Percentiles rank a stretch among this genome's conserved stretches.
Evolutionary conservation across 1,140 invertebrate genomes (phyloP).

Genomic region (Lepeophtheirus salmonis): DNA sequence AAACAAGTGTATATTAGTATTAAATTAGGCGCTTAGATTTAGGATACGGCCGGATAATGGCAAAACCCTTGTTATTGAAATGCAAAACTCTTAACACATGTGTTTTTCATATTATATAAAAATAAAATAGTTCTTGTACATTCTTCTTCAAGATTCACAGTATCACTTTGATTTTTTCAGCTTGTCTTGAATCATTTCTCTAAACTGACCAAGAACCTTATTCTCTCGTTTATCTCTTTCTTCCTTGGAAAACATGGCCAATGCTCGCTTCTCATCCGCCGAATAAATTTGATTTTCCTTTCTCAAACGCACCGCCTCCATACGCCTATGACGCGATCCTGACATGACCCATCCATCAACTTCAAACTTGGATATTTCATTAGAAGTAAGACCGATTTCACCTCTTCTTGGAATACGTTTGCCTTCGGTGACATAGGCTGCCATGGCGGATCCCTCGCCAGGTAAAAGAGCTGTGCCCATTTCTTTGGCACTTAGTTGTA

Average conservation of each 20-base stretch:
- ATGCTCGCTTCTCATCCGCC: constrained; percentile 91
- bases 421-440: constrained; percentile 91
- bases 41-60: too few relatives aligned
- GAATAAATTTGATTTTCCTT: constrained; percentile 99
- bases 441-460: constrained; percentile 89
- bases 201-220: constrained; percentile 83
- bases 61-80: too few relatives aligned
- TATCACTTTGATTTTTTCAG: constrained; percentile 25
- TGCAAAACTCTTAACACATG: too few relatives aligned
- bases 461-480: constrained; percentile 75
- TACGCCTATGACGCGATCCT: constrained; percentile 67
- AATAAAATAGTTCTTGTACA: too few relatives aligned
- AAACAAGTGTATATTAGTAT: too few relatives aligned
- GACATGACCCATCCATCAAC: constrained; percentile 43
- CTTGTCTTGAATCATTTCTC: constrained; percentile 57
- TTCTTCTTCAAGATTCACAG: too few relatives aligned
- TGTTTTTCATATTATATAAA: too few relatives aligned
- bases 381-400: constrained; percentile 91
- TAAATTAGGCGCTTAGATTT: too few relatives aligned
- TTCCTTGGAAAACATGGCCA: constrained; percentile 95
- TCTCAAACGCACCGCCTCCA: constrained; percentile 96
- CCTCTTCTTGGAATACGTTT: constrained; percentile 93
- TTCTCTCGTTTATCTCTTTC: constrained; percentile 87
- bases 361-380: constrained; percentile 85
- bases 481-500: constrained; percentile 50